These are phyloP conservation scores for Musca vetustissima DNA, from an alignment of 1,140 invertebrate genomes.

Conservation along the genomic window DNA sequence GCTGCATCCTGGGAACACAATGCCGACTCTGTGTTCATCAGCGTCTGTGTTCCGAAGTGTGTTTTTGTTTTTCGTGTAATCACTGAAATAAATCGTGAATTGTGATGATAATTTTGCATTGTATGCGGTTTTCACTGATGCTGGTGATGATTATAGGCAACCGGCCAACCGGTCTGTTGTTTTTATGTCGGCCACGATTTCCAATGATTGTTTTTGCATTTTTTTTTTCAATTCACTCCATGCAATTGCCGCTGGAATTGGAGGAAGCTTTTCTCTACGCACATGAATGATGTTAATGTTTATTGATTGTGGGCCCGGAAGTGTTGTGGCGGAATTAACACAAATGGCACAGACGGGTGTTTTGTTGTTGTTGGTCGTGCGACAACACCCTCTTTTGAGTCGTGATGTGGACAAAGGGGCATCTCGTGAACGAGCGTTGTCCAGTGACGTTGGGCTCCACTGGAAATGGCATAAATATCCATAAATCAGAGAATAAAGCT, in stretches of 20 bases:
- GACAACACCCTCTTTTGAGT: too few species aligned
- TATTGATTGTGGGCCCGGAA: constrained; percentile 19
- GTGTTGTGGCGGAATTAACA: constrained; percentile 24
- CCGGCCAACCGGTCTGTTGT: not conserved
- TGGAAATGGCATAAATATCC: constrained; percentile 12
- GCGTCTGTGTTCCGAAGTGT: too few species aligned
- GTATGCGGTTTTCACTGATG: constrained; percentile 20
- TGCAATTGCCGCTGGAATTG: not conserved
- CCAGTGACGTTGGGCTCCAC: not conserved
- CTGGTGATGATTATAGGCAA: constrained; percentile 6
- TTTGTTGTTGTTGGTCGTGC: not conserved
- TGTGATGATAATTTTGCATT: constrained; percentile 23
- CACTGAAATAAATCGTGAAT: constrained; percentile 21
- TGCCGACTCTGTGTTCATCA: too few species aligned
- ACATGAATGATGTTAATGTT: constrained; percentile 20
- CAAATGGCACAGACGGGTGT: constrained; percentile 3
- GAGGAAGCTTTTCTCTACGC: not conserved
- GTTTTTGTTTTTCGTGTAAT: constrained; percentile 17
- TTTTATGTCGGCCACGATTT: constrained; percentile 4
- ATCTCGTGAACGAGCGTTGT: not conserved
- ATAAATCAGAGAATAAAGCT: constrained; percentile 20
- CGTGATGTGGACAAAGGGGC: not conserved
- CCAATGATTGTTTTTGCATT: constrained; percentile 7
- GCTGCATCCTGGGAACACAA: not conserved
- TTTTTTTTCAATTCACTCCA: not conserved